Percentiles rank a stretch among this genome's conserved stretches.
Conservation (phyloP, 2,113 vertebrate genomes). For the Glareola pratincola region DNA sequence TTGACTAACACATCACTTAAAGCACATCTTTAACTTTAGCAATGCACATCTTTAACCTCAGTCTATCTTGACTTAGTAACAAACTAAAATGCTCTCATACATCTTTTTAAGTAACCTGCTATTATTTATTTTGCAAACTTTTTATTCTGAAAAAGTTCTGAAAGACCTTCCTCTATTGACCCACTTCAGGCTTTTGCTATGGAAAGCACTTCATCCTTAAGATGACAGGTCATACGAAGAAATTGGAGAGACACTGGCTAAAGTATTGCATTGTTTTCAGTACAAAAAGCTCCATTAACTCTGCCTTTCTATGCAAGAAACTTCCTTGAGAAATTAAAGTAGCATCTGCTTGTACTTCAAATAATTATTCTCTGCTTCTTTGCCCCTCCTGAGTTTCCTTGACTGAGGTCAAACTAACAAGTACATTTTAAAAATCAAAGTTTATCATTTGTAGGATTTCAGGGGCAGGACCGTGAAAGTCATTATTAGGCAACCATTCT, state of each 20-base stretch:
- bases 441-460: neutral
- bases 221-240: neutral
- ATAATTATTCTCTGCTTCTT: neutral
- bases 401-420: slow-evolving; percentile 3
- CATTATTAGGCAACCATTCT: neutral
- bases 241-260: neutral
- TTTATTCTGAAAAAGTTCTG: neutral
- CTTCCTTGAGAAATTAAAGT: slow-evolving; percentile 2
- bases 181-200: neutral
- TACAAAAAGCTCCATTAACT: neutral
- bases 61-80: neutral
- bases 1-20: neutral
- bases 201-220: neutral
- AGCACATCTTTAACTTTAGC: neutral
- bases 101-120: neutral
- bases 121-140: neutral
- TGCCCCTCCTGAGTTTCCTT: neutral
- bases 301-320: neutral
- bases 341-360: slow-evolving; percentile 4
- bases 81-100: neutral
- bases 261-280: neutral
- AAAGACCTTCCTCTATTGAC: neutral
- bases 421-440: neutral
- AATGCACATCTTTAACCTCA: neutral
- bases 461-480: neutral